Evolutionary conservation across 2,888 invertebrate genomes (phyloP).

Genomic region (Tryphoninae sp.): DNA sequence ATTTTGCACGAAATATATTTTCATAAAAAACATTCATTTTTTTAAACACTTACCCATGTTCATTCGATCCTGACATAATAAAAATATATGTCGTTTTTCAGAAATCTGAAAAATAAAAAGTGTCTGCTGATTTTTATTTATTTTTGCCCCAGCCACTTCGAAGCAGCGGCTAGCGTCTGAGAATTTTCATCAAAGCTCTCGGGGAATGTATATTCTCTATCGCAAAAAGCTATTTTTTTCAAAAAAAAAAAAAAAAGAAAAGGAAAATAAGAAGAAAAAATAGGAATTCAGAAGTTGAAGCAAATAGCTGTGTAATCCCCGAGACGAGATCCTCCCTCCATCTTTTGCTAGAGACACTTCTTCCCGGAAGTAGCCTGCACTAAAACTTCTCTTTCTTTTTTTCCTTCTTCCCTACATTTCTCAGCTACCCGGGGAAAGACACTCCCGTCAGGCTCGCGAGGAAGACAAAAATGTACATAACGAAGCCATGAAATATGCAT

Average conservation of each 20-base stretch:
- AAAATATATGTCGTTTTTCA: constrained; percentile 15
- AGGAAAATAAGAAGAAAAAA: constrained; percentile 2
- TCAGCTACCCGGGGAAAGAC: constrained; percentile 43
- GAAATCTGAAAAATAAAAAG: constrained; percentile 16
- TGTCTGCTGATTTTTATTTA: constrained; percentile 4
- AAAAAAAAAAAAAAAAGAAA: background rate
- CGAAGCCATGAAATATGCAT: constrained; percentile 64
- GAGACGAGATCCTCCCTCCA: constrained; percentile 44
- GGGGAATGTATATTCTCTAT: background rate
- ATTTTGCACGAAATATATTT: no score
- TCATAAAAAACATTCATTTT: no score
- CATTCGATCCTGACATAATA: constrained; percentile 18
- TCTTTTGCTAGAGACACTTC: constrained; percentile 22
- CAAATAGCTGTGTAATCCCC: constrained; percentile 54
- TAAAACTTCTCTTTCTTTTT: constrained; percentile 36
- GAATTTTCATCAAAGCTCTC: constrained; percentile 38
- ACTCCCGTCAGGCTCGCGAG: constrained; percentile 44
- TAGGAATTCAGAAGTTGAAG: constrained; percentile 26
- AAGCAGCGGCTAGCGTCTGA: background rate
- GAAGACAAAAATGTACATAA: constrained; percentile 63
- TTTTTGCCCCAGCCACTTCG: constrained; percentile 10
- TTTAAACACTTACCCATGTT: background rate
- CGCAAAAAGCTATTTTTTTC: constrained; percentile 16
- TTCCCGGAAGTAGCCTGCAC: constrained; percentile 46
- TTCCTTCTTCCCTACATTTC: constrained; percentile 37